phyloP scores from a whole-genome alignment of 2,113 vertebrate species.

The Perccottus glenii region DNA sequence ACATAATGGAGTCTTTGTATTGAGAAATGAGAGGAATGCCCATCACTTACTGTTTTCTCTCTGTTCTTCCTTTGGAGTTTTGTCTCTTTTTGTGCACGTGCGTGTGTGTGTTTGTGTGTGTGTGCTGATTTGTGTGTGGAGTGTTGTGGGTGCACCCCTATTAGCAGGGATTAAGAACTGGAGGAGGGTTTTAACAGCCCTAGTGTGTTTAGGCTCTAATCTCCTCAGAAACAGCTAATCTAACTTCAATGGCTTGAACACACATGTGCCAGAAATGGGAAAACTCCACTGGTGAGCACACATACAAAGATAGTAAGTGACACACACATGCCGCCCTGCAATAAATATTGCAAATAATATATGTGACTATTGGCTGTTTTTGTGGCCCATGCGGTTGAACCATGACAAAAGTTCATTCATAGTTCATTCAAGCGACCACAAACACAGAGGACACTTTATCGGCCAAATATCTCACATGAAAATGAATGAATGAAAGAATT shows the following conservation, averaged over 20 bases:
- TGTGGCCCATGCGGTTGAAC: background rate
- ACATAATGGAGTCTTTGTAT: constrained; percentile 65
- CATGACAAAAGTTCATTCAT: constrained; percentile 36
- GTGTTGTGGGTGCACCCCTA: constrained; percentile 26
- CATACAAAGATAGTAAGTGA: constrained; percentile 3
- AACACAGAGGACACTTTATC: constrained; percentile 48
- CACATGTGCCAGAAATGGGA: constrained; percentile 1
- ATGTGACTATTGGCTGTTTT: constrained; percentile 30
- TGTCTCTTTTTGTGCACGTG: background rate
- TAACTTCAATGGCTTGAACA: constrained; percentile 38
- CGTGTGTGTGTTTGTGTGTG: constrained; percentile 8
- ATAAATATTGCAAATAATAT: too few relatives aligned
- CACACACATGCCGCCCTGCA: background rate
- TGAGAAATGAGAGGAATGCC: constrained; percentile 49
- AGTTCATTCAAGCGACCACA: background rate
- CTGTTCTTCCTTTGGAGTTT: background rate
- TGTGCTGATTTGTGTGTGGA: constrained; percentile 5
- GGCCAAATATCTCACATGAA: constrained; percentile 26
- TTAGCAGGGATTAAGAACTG: constrained; percentile 53
- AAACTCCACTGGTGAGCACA: background rate
- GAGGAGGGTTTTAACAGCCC: constrained; percentile 47
- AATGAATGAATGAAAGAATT: background rate
- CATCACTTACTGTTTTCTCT: background rate
- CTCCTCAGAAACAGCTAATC: constrained; percentile 56
- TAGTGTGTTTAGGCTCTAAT: constrained; percentile 55